A percentile compares a stretch with the other conserved stretches of the same genome.
These are phyloP conservation scores for Euspilapteryx auroguttella DNA, from an alignment of 2,888 invertebrate species.

Conservation along the genomic window DNA sequence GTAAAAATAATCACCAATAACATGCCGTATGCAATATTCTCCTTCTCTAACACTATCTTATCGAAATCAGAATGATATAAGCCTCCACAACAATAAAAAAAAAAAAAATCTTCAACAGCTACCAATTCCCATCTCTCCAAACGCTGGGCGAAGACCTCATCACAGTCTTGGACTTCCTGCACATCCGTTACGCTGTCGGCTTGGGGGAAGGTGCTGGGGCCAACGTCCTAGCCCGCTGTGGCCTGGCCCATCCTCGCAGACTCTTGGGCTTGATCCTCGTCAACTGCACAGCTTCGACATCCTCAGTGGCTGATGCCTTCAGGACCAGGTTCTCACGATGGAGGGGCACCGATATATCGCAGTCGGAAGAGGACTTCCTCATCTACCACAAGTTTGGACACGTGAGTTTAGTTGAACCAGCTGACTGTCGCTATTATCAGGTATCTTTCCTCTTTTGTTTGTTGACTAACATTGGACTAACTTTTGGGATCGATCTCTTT, in stretches of 20 bases:
- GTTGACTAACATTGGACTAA: conserved; percentile 19
- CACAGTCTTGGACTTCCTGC: conserved; percentile 79
- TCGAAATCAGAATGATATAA: too few species aligned
- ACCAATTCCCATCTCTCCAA: conserved; percentile 81
- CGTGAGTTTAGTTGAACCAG: conserved; percentile 65
- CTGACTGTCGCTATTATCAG: conserved; percentile 36
- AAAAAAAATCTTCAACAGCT: too few species aligned
- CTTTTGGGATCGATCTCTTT: too few species aligned
- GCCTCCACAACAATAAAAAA: too few species aligned
- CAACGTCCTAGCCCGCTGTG: conserved; percentile 83
- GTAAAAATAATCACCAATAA: too few species aligned
- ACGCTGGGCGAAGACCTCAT: conserved; percentile 80
- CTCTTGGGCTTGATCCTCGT: conserved; percentile 74
- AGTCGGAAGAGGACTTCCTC: conserved; percentile 85
- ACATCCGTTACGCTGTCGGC: conserved; percentile 81
- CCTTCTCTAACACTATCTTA: too few species aligned
- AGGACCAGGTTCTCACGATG: conserved; percentile 84
- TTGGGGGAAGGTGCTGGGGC: conserved; percentile 89
- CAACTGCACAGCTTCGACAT: conserved; percentile 85
- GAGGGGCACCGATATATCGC: conserved; percentile 82
- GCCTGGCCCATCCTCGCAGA: conserved; percentile 72
- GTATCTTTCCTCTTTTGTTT: conserved; percentile 24
- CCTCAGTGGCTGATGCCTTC: conserved; percentile 84
- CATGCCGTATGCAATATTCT: too few species aligned
- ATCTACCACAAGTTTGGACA: conserved; percentile 90